A percentile compares a stretch with the other conserved stretches of the same genome.
phyloP scores from a whole-genome alignment of 2,888 invertebrate genomes.

The Apamea anceps region DNA sequence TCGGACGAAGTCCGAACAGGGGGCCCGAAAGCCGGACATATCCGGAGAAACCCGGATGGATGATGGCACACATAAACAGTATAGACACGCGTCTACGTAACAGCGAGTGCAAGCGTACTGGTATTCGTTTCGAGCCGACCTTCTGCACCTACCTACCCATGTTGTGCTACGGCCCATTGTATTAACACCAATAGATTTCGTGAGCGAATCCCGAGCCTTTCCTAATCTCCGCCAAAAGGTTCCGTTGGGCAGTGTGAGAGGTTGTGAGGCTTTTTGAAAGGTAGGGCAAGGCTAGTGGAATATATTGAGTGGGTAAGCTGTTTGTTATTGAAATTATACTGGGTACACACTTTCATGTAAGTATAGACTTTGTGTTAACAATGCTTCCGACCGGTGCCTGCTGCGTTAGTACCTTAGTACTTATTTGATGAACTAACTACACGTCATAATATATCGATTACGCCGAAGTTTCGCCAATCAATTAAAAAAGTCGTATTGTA shows the following conservation, averaged over 20 bases:
- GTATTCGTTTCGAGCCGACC: neutral
- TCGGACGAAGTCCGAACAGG: too few species aligned
- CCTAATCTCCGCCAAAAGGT: slow-evolving; percentile 43
- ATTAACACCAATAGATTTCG: slow-evolving; percentile 51
- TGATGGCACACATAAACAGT: neutral
- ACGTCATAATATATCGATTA: neutral
- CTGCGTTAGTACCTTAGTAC: neutral
- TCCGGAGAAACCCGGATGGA: neutral
- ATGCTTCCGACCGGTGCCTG: neutral
- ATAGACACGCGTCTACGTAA: neutral
- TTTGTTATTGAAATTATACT: slow-evolving; percentile 16
- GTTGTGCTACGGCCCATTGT: neutral
- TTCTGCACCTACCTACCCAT: neutral
- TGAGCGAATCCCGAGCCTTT: slow-evolving; percentile 33
- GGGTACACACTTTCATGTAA: neutral
- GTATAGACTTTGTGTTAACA: neutral
- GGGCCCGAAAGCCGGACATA: neutral
- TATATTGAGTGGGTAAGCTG: slow-evolving; percentile 29
- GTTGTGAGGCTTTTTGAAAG: slow-evolving; percentile 25
- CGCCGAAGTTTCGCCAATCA: neutral
- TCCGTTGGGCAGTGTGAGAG: slow-evolving; percentile 18
- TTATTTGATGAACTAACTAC: neutral
- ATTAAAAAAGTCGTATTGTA: neutral
- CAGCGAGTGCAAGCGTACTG: neutral
- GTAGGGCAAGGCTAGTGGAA: slow-evolving; percentile 14